Base-by-base conservation (phyloP, 53 echinoderm and acorn worm genomes). In the Crossaster papposus region DNA sequence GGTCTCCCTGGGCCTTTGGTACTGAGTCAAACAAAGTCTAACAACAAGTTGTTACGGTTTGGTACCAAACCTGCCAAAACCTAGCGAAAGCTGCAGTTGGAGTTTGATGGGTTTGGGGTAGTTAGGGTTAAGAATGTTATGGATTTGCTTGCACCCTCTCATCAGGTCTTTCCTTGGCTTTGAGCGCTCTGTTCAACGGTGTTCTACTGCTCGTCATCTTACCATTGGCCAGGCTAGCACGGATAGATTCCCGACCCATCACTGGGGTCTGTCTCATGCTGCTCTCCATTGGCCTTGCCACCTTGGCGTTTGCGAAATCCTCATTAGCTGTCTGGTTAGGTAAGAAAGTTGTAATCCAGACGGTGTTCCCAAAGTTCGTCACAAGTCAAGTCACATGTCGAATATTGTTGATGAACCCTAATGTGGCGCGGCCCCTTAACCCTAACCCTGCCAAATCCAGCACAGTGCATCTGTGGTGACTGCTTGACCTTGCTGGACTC, bases 301-400 rank as follows among this genome's bases (percentile, higher is more conserved):
- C 33, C 2, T 30, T 81, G 7, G 11, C 34, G 20, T 23, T 32
- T 62, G 81, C 58, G 9, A 13, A 63, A 35, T 55, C 81, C 20
- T 35, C 81, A 17, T 1, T 63, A 31, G 22, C 64, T 33, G 1
- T 81, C 23, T 81, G 81, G 81, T 81, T 81, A 62, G 81, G 81
- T 81, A 81, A 58, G 58, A 18, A 11, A 20, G 22, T 18, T 18
- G 6, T 18, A 15, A 58, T 58, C 58, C 15, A 58, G 58, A 4
- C 15, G 17, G 12, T 58, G 3, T 2, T 38, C 44, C 5, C 44
- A 5, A 44, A 44, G 44, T 44, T 9, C 44, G 9, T 38, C 7
- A 38, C 38, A 38, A 38, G 38, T 38, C 38, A 38, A 7, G 55
- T 1, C 58, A 58, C 2, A 20, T 14, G 15, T 58, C 22, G 7